Evolutionary conservation across 1,140 invertebrate species (phyloP), one percentile per base, ranked within the genome.

Genomic region (Conus betulinus): DNA sequence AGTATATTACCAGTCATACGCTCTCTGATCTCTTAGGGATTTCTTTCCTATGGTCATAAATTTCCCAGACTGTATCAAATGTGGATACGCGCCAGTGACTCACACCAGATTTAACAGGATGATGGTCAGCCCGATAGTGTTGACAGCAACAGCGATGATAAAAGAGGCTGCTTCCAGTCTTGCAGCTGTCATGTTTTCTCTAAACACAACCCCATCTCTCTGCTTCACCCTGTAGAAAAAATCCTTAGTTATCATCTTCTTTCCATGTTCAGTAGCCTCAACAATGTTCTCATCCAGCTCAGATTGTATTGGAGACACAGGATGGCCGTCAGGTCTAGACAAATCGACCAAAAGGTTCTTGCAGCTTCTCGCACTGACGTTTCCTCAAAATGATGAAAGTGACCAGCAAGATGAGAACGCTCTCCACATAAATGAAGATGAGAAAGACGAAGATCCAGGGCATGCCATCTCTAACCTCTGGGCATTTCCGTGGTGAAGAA

Each of bases 401-500:
- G 5, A 39, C 3, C 11, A 78, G 25, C 76, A 78, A 17, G 76
- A 78, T 4, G 0, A 78, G 8, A 13, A 78, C 0, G 17, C 1
- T 39, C 39, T 78, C 76, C 1, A 7, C 25, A 3, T 11, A 78
- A 4, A 78, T 39, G 17, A 78, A 78, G 39, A 78, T 7, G 7
- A 39, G 76, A 39, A 78, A 7, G 25, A 2, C 4, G 76, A 39
- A 1, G 76, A 78, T 78, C 25, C 76, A 51, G 3, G 76, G 76
- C 25, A 78, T 27, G 25, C 25, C 11, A 7, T 78, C 76, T 5
- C 10, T 10, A 0, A n/a, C 81, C 81, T 83, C 53, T 53, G 51
- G 81, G 81, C 81, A 83, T 83, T 11, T 53, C 52, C 8, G 10
- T 55, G 23, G 5, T 83, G 81, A 53, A 83, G 82, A 84, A 84